Conservation (phyloP, 2,113 vertebrate genomes). For the Poecile atricapillus region DNA sequence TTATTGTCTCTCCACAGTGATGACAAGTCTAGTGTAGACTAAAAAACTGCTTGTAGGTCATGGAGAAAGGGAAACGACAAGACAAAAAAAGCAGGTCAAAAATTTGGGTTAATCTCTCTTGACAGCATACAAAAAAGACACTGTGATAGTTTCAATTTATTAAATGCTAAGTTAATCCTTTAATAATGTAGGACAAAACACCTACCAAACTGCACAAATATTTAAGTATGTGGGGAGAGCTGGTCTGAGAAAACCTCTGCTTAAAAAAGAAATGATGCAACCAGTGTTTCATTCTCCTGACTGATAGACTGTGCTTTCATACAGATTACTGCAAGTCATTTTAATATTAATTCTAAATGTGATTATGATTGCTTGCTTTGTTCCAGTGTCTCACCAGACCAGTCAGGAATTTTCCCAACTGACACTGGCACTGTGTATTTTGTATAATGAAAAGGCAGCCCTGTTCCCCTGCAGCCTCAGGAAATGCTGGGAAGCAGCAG, state of each 20-base stretch:
- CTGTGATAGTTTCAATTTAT: background rate
- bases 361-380: background rate
- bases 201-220: background rate
- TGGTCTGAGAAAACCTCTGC: background rate
- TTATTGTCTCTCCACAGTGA: background rate
- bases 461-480: background rate
- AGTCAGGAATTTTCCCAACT: background rate
- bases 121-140: background rate
- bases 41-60: background rate
- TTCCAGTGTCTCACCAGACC: background rate
- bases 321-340: background rate
- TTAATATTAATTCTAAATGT: background rate
- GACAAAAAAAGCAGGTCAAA: background rate
- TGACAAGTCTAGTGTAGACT: background rate
- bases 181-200: background rate
- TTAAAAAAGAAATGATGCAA: background rate
- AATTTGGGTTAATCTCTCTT: slow-evolving; percentile 29
- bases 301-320: background rate
- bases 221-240: background rate
- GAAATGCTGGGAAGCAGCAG: background rate
- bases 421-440: background rate
- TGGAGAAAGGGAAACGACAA: background rate
- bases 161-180: background rate
- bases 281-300: background rate
- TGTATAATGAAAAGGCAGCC: background rate